Evolutionary conservation across 2,888 invertebrate species (phyloP).

Genomic region (Drosophila flavopinicola): DNA sequence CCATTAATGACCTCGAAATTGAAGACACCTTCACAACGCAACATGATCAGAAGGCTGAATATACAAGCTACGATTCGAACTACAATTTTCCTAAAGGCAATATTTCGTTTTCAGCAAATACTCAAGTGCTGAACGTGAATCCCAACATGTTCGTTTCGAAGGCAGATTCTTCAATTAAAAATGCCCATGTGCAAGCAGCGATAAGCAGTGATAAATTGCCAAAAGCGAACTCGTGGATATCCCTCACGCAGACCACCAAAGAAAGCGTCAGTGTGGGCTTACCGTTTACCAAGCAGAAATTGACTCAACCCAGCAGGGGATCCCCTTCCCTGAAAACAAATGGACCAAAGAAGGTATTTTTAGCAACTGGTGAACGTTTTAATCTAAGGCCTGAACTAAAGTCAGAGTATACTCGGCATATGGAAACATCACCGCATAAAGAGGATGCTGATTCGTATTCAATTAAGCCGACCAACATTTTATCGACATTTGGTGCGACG

Average conservation of each 20-base stretch:
- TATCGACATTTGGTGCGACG: neutral
- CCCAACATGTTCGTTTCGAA: no score
- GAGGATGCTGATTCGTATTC: neutral
- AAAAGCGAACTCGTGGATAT: neutral
- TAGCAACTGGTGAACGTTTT: slow-evolving; percentile 51
- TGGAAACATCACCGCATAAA: neutral
- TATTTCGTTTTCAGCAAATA: neutral
- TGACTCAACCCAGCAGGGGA: neutral
- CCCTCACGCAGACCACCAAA: neutral
- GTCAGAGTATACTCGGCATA: neutral
- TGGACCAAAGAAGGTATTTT: slow-evolving; percentile 23
- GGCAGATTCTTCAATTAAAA: no score
- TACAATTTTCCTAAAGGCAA: slow-evolving; percentile 6
- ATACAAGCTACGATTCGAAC: slow-evolving; percentile 24
- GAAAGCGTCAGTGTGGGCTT: slow-evolving; percentile 10
- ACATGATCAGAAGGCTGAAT: slow-evolving; percentile 41
- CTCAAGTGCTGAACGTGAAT: no score
- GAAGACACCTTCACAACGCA: neutral
- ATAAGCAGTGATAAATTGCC: neutral
- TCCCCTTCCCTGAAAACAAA: neutral
- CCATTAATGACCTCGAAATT: neutral
- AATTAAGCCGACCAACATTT: neutral
- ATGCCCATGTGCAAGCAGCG: no score
- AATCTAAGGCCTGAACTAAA: slow-evolving; percentile 11
- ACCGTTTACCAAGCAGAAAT: slow-evolving; percentile 24